Evolutionary conservation across 2,113 vertebrate species (phyloP), one percentile per base, ranked within the genome.

Genomic region (Phyllostomus discolor): DNA sequence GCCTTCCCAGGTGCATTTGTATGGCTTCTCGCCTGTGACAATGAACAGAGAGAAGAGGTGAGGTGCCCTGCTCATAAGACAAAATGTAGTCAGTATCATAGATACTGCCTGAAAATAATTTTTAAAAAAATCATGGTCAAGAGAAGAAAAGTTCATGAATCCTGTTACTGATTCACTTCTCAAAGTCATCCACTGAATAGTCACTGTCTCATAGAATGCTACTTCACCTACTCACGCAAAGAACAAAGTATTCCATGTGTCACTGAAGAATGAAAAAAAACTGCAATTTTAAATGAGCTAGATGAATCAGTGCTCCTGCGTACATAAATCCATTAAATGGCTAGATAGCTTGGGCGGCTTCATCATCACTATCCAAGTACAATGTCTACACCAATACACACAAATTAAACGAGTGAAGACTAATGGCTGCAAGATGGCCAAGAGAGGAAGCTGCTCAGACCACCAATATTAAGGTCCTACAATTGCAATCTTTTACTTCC

Each of bases 1-100:
- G 96, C 99, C 99, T 87, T 99, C 99, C 99, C 99, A 99, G 1
- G 99, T 99, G 98, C 99, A 99, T 96, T 99, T 99, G 98, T 99
- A 99, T 0, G 99, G 99, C 95, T 99, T 99, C 98, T 99, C 99
- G 94, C 99, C 99, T 99, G 98, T 4, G 98, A 96, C 41, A 93
- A 83, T 28, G 1, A 96, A 97, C 59, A 66, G 86, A 81, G 54
- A 72, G 78, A 64, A 10, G 9, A 14, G 1, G 24, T 98, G 76
- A 98, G 95, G 76, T 4, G n/a, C 10, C 7, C 17, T 41, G 64
- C 85, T 15, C 0, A 0, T 16, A 41, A 62, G 22, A 59, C 89
- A 17, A 7, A 7, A 14, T 19, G 1, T 10, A 28, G 59, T 62
- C 59, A 28, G 9, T 59, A 15, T 52, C 9, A 4, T 5, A 43